Evolutionary conservation across 1,140 invertebrate genomes (phyloP).

Genomic region (Hyles euphorbiae): DNA sequence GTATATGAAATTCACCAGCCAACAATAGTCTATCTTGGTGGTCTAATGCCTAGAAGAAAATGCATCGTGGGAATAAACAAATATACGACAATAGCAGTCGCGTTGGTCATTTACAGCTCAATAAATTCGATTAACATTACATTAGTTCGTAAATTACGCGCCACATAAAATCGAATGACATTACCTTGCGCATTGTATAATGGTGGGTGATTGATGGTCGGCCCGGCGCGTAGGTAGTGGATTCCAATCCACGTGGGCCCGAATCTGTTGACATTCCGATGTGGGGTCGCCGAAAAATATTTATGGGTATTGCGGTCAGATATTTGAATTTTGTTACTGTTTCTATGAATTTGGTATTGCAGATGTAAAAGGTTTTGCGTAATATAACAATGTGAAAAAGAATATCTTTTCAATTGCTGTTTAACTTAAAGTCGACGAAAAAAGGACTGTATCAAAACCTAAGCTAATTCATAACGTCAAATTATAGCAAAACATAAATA

Average conservation of each 20-base stretch:
- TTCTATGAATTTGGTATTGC: background rate
- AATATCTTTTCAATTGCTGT: too few relatives aligned
- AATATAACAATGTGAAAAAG: too few relatives aligned
- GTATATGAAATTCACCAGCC: too few relatives aligned
- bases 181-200: conserved; percentile 4
- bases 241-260: conserved; percentile 54
- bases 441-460: too few relatives aligned
- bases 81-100: background rate
- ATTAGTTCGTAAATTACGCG: background rate
- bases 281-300: conserved; percentile 13
- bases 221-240: conserved; percentile 46
- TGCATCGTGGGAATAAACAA: too few relatives aligned
- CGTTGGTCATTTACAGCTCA: background rate
- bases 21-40: too few relatives aligned
- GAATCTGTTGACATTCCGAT: conserved; percentile 46
- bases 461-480: too few relatives aligned
- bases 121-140: background rate
- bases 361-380: too few relatives aligned
- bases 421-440: too few relatives aligned
- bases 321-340: background rate
- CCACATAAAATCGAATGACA: background rate
- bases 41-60: too few relatives aligned
- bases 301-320: background rate
- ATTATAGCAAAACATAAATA: too few relatives aligned
- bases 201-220: conserved; percentile 39